These are phyloP conservation scores for Limnephilus auricula DNA, from an alignment of 2,888 invertebrate genomes.

Conservation along the genomic window DNA sequence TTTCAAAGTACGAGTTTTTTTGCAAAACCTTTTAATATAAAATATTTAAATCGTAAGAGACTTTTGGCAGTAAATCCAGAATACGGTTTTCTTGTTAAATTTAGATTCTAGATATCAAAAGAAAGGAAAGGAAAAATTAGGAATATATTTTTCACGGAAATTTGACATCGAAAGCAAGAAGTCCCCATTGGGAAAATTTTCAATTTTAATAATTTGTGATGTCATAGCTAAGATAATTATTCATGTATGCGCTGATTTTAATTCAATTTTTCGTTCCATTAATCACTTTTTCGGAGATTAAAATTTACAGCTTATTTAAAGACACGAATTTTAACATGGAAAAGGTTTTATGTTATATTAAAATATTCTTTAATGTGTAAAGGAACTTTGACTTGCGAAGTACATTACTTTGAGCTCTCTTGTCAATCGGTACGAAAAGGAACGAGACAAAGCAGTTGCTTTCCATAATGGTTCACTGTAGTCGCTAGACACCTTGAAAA, in stretches of 20 bases:
- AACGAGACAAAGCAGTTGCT: background rate
- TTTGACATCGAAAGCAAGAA: background rate
- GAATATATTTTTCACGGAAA: background rate
- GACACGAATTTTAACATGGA: background rate
- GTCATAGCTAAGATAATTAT: constrained; percentile 2
- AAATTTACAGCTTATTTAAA: background rate
- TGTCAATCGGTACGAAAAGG: background rate
- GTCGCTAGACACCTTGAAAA: background rate
- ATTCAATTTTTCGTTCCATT: background rate
- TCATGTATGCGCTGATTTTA: background rate
- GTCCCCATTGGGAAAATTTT: background rate
- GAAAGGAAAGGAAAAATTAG: background rate
- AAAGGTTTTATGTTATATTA: background rate
- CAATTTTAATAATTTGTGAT: background rate
- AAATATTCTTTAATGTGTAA: background rate
- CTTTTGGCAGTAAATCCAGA: constrained; percentile 5
- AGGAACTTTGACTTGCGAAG: background rate
- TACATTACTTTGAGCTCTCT: background rate
- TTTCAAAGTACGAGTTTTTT: constrained; percentile 9
- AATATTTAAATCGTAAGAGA: constrained; percentile 24
- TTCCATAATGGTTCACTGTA: background rate
- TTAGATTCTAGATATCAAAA: constrained; percentile 7
- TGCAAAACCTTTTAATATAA: constrained; percentile 25
- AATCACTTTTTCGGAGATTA: background rate
- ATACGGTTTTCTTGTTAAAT: background rate